Conservation (phyloP, 2,113 vertebrate species). For the Procapra przewalskii region DNA sequence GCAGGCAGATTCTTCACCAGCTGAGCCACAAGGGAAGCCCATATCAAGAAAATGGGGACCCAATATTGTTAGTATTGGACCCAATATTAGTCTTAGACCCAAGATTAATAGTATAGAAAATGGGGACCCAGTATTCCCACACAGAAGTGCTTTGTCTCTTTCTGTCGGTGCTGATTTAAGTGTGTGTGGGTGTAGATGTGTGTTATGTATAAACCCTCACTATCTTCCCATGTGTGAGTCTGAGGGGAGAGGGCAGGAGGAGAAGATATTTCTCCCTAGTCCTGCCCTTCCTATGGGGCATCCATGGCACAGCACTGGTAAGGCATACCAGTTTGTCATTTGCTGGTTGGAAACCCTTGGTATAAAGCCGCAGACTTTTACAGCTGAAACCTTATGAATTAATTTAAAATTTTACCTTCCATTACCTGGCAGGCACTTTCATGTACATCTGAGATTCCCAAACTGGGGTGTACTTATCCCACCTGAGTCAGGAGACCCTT, state of each 20-base stretch:
- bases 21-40: neutral
- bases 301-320: fast-evolving
- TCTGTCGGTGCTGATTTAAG: neutral
- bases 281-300: neutral
- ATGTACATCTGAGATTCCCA: neutral
- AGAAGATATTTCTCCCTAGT: neutral
- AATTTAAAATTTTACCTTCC: neutral
- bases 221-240: fast-evolving
- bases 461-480: neutral
- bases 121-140: neutral
- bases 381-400: neutral
- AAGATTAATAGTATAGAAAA: neutral
- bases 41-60: neutral
- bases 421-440: neutral
- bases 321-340: neutral
- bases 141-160: neutral
- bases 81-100: too few species aligned
- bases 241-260: neutral
- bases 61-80: too few species aligned
- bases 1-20: neutral
- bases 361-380: neutral
- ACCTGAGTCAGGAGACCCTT: neutral
- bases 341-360: neutral
- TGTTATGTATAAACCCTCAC: too few species aligned
- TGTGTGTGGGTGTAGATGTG: fast-evolving